Base-by-base conservation (phyloP, 2,888 invertebrate species). In the Apamea sordens region DNA sequence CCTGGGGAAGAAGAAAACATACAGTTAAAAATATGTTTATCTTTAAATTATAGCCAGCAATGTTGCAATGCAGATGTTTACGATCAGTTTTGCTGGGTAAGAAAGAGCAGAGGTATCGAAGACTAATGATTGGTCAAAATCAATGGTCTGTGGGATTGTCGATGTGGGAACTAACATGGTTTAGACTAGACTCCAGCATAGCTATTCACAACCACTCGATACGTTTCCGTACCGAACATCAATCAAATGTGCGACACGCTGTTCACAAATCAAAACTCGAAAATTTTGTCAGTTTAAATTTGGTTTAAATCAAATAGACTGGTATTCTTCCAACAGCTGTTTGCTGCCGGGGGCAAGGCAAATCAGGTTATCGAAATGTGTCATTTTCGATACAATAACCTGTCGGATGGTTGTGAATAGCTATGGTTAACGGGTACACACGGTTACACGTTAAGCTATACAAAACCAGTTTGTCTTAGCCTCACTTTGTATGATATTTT, bases 1-100 rank as follows among this genome's bases (percentile, higher is more conserved):
- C 99, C 99, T 99, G 97, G 0, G 86, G 88, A 77, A 77, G 70
- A 76, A 61, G 10, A 81, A n/a, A 41, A 10, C 1, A 28, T 41
- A 24, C 10, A 44, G 24, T 69, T 53, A 61, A 59, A 68, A 56
- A 71, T 53, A 24, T 47, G 21, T 28, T 47, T 47, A 64, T 11
- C 7, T 28, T n/a, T 44, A 18, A 21, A 28, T n/a, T 28, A 47
- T 21, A 21, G 28, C 21, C 6, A 64, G 5, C 11, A 64, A 36
- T 69, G 7, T 47, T 47, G n/a, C 7, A 28, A 68, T 13, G 44
- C 21, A 7, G 7, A 28, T 47, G 8, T 28, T 47, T 47, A 21
- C 28, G 7, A 68, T 11, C 21, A 21, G 68, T 11, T 6, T 44
- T 28, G 11, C 28, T 28, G 7, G 28, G 6, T 47, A 28, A 68